These are phyloP conservation scores for Loriculus beryllinus DNA, from an alignment of 2,797 vertebrate species.

Conservation along the genomic window DNA sequence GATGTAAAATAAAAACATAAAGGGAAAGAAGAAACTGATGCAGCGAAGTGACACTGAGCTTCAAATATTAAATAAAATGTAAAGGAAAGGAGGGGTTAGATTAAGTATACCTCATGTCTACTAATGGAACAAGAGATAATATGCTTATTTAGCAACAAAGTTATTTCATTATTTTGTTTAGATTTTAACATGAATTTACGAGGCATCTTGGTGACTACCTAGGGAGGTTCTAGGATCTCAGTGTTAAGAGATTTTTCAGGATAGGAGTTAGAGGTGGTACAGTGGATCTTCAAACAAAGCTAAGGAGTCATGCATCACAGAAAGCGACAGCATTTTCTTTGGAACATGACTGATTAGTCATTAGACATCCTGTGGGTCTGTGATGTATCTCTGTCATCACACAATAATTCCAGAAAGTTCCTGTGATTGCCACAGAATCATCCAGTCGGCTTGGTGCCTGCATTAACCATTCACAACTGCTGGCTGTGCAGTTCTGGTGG, in stretches of 20 bases:
- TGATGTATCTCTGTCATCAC: background rate
- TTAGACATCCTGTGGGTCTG: background rate
- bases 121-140: background rate
- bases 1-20: background rate
- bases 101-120: background rate
- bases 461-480: background rate
- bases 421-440: background rate
- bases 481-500: background rate
- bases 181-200: background rate
- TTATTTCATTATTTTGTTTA: background rate
- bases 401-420: background rate
- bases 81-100: background rate
- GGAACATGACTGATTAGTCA: background rate
- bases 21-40: background rate
- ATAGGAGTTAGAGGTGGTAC: background rate
- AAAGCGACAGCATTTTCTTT: background rate
- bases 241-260: background rate
- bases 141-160: background rate
- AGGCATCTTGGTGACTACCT: background rate
- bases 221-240: background rate
- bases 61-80: background rate
- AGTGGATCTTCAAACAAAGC: background rate
- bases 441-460: background rate
- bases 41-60: background rate
- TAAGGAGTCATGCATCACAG: background rate